Conservation (phyloP, 1,140 invertebrate species). For the Leptinotarsa defecta region DNA sequence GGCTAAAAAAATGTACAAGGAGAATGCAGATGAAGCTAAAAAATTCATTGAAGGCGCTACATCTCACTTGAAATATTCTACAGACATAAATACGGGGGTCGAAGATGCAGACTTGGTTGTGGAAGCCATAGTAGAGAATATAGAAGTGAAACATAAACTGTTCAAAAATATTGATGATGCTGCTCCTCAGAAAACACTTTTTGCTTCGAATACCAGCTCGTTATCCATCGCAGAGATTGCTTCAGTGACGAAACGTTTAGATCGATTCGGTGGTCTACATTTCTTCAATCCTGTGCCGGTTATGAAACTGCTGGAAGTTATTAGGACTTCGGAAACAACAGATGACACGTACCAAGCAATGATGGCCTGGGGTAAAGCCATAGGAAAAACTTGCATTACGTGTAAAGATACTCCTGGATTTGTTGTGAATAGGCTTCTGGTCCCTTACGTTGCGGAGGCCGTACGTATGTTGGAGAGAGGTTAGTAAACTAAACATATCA, state of each 20-base stretch:
- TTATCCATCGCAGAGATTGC: slow-evolving; percentile 83
- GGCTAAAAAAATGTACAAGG: slow-evolving; percentile 79
- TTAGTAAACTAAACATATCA: slow-evolving; percentile 31
- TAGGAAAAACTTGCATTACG: slow-evolving; percentile 79
- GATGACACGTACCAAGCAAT: slow-evolving; percentile 74
- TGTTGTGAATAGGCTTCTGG: slow-evolving; percentile 81
- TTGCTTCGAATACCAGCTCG: slow-evolving; percentile 90
- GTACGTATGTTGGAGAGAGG: slow-evolving; percentile 79
- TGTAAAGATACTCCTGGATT: slow-evolving; percentile 87
- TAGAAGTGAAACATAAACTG: slow-evolving; percentile 78
- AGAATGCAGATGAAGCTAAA: slow-evolving; percentile 65
- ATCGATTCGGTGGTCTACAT: slow-evolving; percentile 76
- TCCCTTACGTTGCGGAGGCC: slow-evolving; percentile 78
- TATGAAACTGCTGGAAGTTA: slow-evolving; percentile 86
- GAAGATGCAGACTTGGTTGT: slow-evolving; percentile 80
- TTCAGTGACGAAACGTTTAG: slow-evolving; percentile 67
- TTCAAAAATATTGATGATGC: slow-evolving; percentile 68
- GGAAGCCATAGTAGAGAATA: slow-evolving; percentile 87
- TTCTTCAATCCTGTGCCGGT: slow-evolving; percentile 93
- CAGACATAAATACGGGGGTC: slow-evolving; percentile 65
- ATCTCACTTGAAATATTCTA: slow-evolving; percentile 65
- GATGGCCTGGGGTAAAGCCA: slow-evolving; percentile 75
- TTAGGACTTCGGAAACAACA: slow-evolving; percentile 71
- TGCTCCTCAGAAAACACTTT: slow-evolving; percentile 71
- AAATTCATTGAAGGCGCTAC: slow-evolving; percentile 70